Base-by-base conservation (phyloP, 2,888 invertebrate species). In the Doris montereyensis region DNA sequence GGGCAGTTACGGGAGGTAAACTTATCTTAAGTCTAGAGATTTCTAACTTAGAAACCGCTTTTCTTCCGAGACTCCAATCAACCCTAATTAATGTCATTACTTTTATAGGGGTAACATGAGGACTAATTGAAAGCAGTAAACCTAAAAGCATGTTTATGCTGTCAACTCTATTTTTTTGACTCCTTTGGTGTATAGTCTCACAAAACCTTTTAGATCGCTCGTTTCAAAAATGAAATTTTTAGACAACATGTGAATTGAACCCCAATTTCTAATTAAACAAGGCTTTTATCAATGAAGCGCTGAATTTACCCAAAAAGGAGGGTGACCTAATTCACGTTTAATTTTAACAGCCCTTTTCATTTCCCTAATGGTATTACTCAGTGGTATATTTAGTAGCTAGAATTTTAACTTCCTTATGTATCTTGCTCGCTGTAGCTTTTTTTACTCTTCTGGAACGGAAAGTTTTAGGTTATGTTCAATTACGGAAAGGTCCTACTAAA, bases 401-500 rank as follows among this genome's bases (percentile, higher is more conserved):
- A 57, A 1, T 84, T 62, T 72, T 85, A 34, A 78, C 76, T 34
- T 81, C 52, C 21, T 21, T 85, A 10, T 77, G 81, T 76, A 93
- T 94, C 65, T 92, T 95, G 91, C 90, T 95, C 79, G 93, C 94
- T 0, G 94, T 95, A 21, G 94, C 94, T 87, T 95, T 94, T 94
- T 94, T 94, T 89, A 94, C 94, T 87, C 93, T 95, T 91, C 92
- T 95, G 86, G 95, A 95, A 77, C 95, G 95, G 1, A 92, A 88
- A 83, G 76, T 95, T 86, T 93, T 95, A 91, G 93, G 94, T 0
- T 95, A 94, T 93, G 93, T 95, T 92, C 95, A 95, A 91, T 92
- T 94, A 92, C 95, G 95, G 24, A 94, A 94, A 86, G 95, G 95
- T 0, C 95, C 95, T 28, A 95, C 95, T 93, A 95, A 95, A 86